Percentiles rank a stretch among this genome's conserved stretches.
These are phyloP conservation scores for Saimiri boliviensis DNA, from an alignment of 2,113 vertebrate genomes.

Conservation along the genomic window DNA sequence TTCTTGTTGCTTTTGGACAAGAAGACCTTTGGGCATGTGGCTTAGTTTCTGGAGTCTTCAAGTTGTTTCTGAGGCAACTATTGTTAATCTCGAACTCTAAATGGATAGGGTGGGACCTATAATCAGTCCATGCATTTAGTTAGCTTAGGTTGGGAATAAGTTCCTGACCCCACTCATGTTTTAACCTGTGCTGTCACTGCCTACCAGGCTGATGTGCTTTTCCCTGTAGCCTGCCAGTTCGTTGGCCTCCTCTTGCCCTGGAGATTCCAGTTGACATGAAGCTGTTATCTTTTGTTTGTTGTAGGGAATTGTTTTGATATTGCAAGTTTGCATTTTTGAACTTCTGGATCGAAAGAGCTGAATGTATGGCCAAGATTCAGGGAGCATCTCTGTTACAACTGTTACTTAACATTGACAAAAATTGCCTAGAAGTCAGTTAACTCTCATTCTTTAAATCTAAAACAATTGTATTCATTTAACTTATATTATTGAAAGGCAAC, in stretches of 20 bases:
- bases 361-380: background rate
- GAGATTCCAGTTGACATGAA: background rate
- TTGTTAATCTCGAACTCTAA: background rate
- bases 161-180: background rate
- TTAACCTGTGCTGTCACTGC: background rate
- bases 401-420: background rate
- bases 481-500: background rate
- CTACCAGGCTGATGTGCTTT: background rate
- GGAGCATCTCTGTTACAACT: background rate
- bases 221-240: background rate
- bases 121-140: background rate
- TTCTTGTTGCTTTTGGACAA: background rate
- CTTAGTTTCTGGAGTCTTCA: background rate
- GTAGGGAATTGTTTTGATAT: background rate
- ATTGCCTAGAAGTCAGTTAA: conserved; percentile 11
- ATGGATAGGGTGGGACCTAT: background rate
- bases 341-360: background rate
- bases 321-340: conserved; percentile 32
- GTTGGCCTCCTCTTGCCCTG: background rate
- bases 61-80: conserved; percentile 24
- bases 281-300: background rate
- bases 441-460: background rate
- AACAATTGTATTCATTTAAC: background rate
- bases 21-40: background rate
- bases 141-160: background rate